Evolutionary conservation across 2,113 vertebrate species (phyloP).

Genomic region (Holacanthus passer): DNA sequence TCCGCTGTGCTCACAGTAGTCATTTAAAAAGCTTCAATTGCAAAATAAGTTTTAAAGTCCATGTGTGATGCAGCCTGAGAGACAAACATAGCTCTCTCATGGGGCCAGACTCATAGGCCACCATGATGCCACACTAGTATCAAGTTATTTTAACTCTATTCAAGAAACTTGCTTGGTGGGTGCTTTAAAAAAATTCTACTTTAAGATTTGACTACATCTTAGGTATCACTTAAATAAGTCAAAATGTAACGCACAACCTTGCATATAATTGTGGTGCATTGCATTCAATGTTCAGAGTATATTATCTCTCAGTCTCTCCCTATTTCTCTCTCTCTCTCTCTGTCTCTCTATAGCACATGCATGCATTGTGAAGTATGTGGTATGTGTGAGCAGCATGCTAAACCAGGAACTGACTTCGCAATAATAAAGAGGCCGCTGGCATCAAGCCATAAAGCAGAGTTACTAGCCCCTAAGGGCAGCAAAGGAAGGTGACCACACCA

Average conservation of each 20-base stretch:
- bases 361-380: not conserved
- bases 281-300: not conserved
- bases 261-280: not conserved
- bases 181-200: not conserved
- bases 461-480: not conserved
- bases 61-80: too few relatives aligned
- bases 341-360: not conserved
- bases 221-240: not conserved
- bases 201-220: not conserved
- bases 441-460: not conserved
- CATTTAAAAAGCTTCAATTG: too few relatives aligned
- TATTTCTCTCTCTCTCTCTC: not conserved
- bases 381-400: constrained; percentile 17
- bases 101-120: not conserved
- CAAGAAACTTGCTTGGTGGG: not conserved
- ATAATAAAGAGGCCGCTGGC: not conserved
- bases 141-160: not conserved
- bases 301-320: not conserved
- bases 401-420: not conserved
- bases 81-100: too few relatives aligned
- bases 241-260: not conserved
- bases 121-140: not conserved
- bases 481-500: not conserved
- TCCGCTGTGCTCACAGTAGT: too few relatives aligned
- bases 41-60: too few relatives aligned